These are phyloP conservation scores for Parochlus steinenii DNA, from an alignment of 2,888 invertebrate species.

Conservation along the genomic window DNA sequence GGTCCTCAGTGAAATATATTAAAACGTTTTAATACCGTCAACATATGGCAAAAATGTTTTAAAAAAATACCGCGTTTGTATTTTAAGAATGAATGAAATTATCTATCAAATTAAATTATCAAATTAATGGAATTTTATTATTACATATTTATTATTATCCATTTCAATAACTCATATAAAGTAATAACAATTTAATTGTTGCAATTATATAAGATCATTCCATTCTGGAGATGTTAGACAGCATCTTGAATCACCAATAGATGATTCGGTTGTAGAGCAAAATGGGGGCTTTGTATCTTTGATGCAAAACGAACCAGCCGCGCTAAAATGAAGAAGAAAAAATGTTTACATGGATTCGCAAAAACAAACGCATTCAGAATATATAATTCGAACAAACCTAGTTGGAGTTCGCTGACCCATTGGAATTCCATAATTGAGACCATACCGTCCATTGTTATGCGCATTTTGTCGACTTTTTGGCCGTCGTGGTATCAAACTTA, in stretches of 20 bases:
- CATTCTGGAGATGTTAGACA: constrained; percentile 27
- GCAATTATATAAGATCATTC: constrained; percentile 8
- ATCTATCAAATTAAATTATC: too few relatives aligned
- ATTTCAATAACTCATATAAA: neutral
- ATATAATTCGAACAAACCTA: constrained; percentile 31
- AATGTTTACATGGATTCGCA: constrained; percentile 2
- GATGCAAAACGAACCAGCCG: constrained; percentile 52
- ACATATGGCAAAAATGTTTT: too few relatives aligned
- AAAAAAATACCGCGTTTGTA: too few relatives aligned
- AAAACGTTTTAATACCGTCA: too few relatives aligned
- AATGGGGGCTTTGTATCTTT: constrained; percentile 48
- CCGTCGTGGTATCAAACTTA: constrained; percentile 23
- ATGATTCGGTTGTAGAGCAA: constrained; percentile 35
- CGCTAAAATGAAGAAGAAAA: constrained; percentile 28
- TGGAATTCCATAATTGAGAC: constrained; percentile 38
- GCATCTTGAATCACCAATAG: constrained; percentile 46
- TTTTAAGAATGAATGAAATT: too few relatives aligned
- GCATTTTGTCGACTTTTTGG: constrained; percentile 13
- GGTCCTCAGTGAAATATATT: too few relatives aligned
- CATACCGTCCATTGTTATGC: constrained; percentile 22
- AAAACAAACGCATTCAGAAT: constrained; percentile 1
- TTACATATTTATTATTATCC: too few relatives aligned
- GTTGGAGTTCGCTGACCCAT: constrained; percentile 58
- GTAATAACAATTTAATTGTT: neutral
- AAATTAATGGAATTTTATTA: too few relatives aligned